These are phyloP conservation scores for Bombus waltoni DNA, from an alignment of 1,140 invertebrate species.

Conservation along the genomic window DNA sequence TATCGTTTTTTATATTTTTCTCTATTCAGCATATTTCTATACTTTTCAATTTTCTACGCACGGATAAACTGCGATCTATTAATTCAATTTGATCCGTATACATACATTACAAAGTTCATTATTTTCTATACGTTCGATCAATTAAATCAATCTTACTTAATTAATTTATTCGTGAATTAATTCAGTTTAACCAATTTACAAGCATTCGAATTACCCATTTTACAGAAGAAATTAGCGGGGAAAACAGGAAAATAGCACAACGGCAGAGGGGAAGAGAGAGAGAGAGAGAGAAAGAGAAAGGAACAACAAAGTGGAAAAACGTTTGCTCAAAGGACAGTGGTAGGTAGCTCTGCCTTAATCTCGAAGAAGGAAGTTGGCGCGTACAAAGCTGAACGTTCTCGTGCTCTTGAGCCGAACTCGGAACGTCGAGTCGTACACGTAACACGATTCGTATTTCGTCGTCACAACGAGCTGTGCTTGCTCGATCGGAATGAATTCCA, in stretches of 20 bases:
- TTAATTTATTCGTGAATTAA: too few species aligned
- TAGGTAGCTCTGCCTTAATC: conserved; percentile 17
- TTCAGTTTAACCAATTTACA: too few species aligned
- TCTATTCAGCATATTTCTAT: background rate
- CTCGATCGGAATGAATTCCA: conserved; percentile 63
- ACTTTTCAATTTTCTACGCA: background rate
- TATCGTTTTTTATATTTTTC: background rate
- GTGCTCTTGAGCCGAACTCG: conserved; percentile 30
- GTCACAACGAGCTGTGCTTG: conserved; percentile 58
- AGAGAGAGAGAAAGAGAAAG: background rate
- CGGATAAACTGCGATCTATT: too few species aligned
- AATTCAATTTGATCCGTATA: too few species aligned
- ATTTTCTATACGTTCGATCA: too few species aligned
- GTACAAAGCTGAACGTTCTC: conserved; percentile 34
- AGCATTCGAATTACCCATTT: too few species aligned
- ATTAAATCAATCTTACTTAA: too few species aligned
- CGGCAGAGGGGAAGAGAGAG: background rate
- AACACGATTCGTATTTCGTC: conserved; percentile 56
- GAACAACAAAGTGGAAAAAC: conserved; percentile 2
- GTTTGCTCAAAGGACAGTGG: conserved; percentile 3
- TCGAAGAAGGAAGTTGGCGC: conserved; percentile 35
- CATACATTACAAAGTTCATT: too few species aligned
- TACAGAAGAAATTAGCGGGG: too few species aligned
- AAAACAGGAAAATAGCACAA: background rate
- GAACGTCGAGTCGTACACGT: conserved; percentile 51